Evolutionary conservation across 2,797 vertebrate species (phyloP), one percentile per base, ranked within the genome.

Genomic region (Gymnocypris eckloni): DNA sequence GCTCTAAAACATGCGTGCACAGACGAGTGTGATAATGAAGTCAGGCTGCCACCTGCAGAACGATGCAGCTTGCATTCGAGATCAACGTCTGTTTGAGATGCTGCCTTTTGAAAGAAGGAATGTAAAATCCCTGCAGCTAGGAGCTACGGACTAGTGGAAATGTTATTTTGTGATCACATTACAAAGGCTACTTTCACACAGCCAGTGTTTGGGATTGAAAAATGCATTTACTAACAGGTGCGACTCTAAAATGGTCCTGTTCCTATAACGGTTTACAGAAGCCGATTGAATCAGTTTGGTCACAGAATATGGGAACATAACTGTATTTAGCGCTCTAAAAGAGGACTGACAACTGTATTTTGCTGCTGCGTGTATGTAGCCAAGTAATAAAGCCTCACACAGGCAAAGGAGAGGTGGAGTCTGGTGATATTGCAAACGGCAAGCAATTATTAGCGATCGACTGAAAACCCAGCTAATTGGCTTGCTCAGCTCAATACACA

Each of bases 391-490:
- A 45, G 48, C 10, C 91, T 66, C 43, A 78, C 71, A 86, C n/a
- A 66, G 77, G 72, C 56, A 66, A 86, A 67, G 84, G 83, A 88
- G 80, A 66, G 84, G 86, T 54, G 79, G 84, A 72, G 81, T 83
- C 61, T 64, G 54, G 83, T 7, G 70, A 76, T 71, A 88, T 72
- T 85, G 87, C 87, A 82, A 86, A 92, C 91, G 90, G 92, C 91
- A 92, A 92, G 93, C 89, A 89, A 86, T 90, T 91, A 89, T 89
- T 88, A 89, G 87, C 76, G 56, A 91, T 86, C 79, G 85, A 90
- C 89, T 92, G 90, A 89, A 88, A 92, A 89, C 92, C 91, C 91
- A 90, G 92, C 91, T 94, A 94, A 95, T 94, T 95, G 93, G 93
- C 92, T 93, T 92, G 92, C 91, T 91, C 91, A 91, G 92, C 93